phyloP scores from a whole-genome alignment of 2,888 invertebrate genomes.

The Stratiomys singularior region DNA sequence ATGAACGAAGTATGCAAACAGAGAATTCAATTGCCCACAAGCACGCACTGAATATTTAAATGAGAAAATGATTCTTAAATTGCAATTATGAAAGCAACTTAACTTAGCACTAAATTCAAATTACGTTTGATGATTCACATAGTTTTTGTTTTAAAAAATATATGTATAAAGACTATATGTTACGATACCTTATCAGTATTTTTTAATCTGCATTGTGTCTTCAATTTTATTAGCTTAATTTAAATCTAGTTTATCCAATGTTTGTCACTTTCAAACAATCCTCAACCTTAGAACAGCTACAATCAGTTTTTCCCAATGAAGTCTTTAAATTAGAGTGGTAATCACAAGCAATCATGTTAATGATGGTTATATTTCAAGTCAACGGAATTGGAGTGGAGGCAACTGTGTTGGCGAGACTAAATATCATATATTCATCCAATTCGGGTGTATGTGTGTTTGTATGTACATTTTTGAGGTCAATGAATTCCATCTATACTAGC shows the following conservation, averaged over 20 bases:
- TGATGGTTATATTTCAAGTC: neutral
- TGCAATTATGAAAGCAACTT: slow-evolving; percentile 8
- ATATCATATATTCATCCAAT: neutral
- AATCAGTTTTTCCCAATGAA: neutral
- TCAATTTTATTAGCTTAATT: neutral
- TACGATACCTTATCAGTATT: slow-evolving; percentile 15
- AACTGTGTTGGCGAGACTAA: neutral
- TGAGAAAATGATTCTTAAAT: neutral
- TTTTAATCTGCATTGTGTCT: neutral
- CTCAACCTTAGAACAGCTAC: neutral
- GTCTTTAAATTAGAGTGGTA: neutral
- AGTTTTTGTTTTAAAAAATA: slow-evolving; percentile 14
- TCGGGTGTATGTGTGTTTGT: neutral
- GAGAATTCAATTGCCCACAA: too few species aligned
- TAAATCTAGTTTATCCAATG: slow-evolving; percentile 5
- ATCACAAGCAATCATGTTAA: slow-evolving; percentile 22
- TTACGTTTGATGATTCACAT: slow-evolving; percentile 15
- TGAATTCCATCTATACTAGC: slow-evolving; percentile 25
- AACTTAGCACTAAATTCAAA: neutral
- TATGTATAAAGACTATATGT: slow-evolving; percentile 24
- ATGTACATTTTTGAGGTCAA: slow-evolving; percentile 25
- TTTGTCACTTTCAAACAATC: slow-evolving; percentile 17
- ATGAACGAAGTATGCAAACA: too few species aligned
- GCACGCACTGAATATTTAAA: neutral
- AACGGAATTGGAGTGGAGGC: neutral